Base-by-base conservation (phyloP, 2,797 vertebrate genomes). In the Telmatherina bonti region DNA sequence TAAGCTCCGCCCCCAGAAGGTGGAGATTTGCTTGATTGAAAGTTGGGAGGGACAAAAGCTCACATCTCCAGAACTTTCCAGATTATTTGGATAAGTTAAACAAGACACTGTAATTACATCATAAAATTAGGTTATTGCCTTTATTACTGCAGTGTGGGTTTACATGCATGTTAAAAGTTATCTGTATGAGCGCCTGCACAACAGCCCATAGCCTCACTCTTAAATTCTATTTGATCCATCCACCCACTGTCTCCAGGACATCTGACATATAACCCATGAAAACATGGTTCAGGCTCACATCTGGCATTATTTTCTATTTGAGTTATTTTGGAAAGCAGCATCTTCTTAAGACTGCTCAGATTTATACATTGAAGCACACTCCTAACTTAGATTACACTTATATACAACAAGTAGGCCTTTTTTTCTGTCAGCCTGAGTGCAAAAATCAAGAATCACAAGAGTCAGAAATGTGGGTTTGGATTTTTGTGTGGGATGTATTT, bases 241-340 rank as follows among this genome's bases (percentile, higher is more conserved):
- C 36, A 16, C 29, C 26, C 38, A 18, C 31, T 30, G 10, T 45
- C 18, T 63, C 5, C 45, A 61, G 62, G n/a, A 20, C 18, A 1
- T 66, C 53, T 59, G 10, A 76, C 49, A 56, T 76, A 57, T 74
- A 66, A 58, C 63, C 65, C 55, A n/a, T 59, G 27, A 72, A 74
- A 56, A 63, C 54, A 64, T 51, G 67, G 55, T 56, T 62, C 7
- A 0, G 55, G 18, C 47, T 35, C 35, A 64, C 31, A 72, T 24
- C 57, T 51, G 15, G 26, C 31, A 35, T 62, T 73, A 51, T 52
- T 29, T 72, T 54, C 36, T 59, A 1, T 66, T 12, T 33, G 38
- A 74, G 58, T 41, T 12, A 12, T 58, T 1, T 2, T 59, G 54
- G 45, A 75, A 62, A 12, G 53, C 45, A 60, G 30, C 31, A 22